phyloP scores from a whole-genome alignment of 2,113 vertebrate genomes.

The Arvicanthis niloticus region DNA sequence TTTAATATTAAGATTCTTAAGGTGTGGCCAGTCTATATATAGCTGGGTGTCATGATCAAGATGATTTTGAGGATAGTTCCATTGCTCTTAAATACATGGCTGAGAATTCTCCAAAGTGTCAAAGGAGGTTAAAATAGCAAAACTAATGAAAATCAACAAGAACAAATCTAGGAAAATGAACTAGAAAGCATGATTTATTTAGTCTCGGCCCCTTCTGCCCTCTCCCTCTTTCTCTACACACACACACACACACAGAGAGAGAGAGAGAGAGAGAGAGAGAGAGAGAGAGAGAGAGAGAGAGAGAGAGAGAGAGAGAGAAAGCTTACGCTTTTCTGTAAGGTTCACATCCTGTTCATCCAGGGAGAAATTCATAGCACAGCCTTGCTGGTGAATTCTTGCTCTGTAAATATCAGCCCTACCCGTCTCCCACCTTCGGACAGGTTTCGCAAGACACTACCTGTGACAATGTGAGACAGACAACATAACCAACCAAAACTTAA shows the following conservation, averaged over 20 bases:
- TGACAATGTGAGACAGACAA: slow-evolving; percentile 74
- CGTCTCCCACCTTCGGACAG: not conserved
- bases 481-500: slow-evolving; percentile 84
- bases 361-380: too few relatives aligned
- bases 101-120: not conserved
- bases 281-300: not conserved
- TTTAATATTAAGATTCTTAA: not conserved
- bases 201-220: not conserved
- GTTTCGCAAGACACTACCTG: not conserved
- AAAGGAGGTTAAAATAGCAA: not conserved
- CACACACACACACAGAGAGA: not conserved
- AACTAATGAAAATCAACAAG: not conserved
- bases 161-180: slow-evolving; percentile 25
- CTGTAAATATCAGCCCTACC: not conserved
- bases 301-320: not conserved
- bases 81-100: not conserved
- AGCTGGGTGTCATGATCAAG: not conserved
- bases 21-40: not conserved
- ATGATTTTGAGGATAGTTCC: not conserved
- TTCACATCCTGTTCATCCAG: not conserved
- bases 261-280: not conserved
- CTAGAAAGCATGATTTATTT: slow-evolving; percentile 3
- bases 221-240: too few relatives aligned
- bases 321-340: not conserved
- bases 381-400: not conserved